Base-by-base conservation (phyloP, 2,888 invertebrate genomes). In the Timema cristinae region DNA sequence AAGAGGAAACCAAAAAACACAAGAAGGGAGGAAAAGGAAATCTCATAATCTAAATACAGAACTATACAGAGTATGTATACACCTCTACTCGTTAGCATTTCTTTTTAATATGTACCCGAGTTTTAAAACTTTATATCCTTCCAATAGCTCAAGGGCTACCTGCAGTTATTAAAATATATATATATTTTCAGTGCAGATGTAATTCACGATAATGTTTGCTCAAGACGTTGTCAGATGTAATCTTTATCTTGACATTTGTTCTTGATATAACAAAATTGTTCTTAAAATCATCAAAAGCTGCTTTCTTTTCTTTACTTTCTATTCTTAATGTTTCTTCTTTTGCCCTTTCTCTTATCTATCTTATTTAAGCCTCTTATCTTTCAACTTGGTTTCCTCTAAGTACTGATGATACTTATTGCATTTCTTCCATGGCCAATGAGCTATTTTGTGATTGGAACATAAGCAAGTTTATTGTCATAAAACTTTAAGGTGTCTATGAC, bases 311-410 rank as follows among this genome's bases (percentile, higher is more conserved):
- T 59, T 59, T n/a, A 59, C 16, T 6, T 59, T 59, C 7, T 8
- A 59, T 59, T 9, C 7, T 59, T n/a, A 59, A 8, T n/a, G 59
- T 59, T 59, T 59, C 59, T 59, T 52, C 52, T 52, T 11, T 52
- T 11, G 10, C 11, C 11, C 52, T 52, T 11, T 52, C 52, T 52
- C 11, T n/a, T 59, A 15, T 59, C n/a, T n/a, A n/a, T n/a, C n/a
- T n/a, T n/a, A n/a, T n/a, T n/a, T n/a, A n/a, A n/a, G n/a, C n/a
- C n/a, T n/a, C 7, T 59, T 59, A 15, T n/a, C 59, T 59, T 16
- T 59, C n/a, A 59, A 16, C 16, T 59, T 59, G 59, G 59, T 59
- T 59, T 59, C 59, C 59, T 59, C 59, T 59, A 59, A 59, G 59
- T 59, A 59, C 59, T 59, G 59, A 59, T 8, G 59, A 16, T 59